Base-by-base conservation (phyloP, 2,888 invertebrate species). In the Lasioglossum leucozonium region DNA sequence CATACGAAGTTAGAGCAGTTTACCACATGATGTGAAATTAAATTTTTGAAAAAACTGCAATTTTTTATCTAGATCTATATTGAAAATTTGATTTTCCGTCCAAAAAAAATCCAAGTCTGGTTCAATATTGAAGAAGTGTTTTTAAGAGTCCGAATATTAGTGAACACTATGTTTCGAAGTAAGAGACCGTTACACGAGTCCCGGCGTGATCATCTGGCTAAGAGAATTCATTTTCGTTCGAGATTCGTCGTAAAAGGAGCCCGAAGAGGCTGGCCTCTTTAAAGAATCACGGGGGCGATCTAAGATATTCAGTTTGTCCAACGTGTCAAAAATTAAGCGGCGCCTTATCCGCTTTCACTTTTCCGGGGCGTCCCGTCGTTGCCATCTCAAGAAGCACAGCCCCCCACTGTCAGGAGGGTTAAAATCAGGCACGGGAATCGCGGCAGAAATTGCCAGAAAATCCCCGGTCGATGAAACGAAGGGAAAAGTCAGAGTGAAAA, bases 371-470 rank as follows among this genome's bases (percentile, higher is more conserved):
- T 22, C 34, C 69, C 47, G 65, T 26, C 62, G 62, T 51, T 26
- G 47, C 34, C 18, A 5, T 30, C n/a, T 42, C 51, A 22, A 47
- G 40, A 51, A 34, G 16, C 34, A 16, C 26, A 58, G 22, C 30
- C 34, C 34, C 11, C 16, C 8, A 10, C 34, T 26, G 40, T 13
- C 11, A 22, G 44, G 55, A 40, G 44, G 51, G 58, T 71, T 78
- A 11, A 71, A 82, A 82, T 74, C 83, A 71, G 71, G 62, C 42
- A 51, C 69, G 37, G 69, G 55, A 73, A 71, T 77, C 69, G 69
- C 34, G 76, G 16, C 16, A 69, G 74, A 73, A 83, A 78, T 78
- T 75, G 84, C 37, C 34, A 40, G 78, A 47, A 84, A 84, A 83
- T 51, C 78, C 78, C 16, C 26, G 81, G 74, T 77, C 80, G 80